A percentile compares a stretch with the other conserved stretches of the same genome.
Evolutionary conservation across 2,113 vertebrate species (phyloP).

Genomic region (Bufo bufo): DNA sequence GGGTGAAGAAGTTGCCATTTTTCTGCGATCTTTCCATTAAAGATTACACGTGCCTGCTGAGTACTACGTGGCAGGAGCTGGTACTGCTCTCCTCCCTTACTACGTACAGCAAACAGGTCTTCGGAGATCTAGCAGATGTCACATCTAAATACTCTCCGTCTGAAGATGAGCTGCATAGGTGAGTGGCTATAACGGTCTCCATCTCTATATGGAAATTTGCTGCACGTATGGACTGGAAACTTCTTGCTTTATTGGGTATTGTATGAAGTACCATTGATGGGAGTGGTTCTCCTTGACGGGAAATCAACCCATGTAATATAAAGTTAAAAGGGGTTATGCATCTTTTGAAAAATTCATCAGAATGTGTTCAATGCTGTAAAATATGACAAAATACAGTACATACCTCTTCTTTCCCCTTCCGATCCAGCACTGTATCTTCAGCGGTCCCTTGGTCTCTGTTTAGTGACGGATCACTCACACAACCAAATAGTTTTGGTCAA

Average conservation of each 20-base stretch:
- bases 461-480: too few species aligned
- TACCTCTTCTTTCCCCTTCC: too few species aligned
- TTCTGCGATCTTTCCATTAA: conserved; percentile 98
- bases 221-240: neutral
- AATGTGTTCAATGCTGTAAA: too few species aligned
- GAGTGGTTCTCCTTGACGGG: neutral
- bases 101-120: conserved; percentile 95
- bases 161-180: conserved; percentile 95
- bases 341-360: too few species aligned
- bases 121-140: conserved; percentile 92
- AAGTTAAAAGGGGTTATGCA: too few species aligned
- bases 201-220: too few species aligned
- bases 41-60: conserved; percentile 97
- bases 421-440: too few species aligned
- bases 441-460: too few species aligned
- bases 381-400: too few species aligned
- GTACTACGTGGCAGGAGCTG: conserved; percentile 97
- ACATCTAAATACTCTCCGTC: conserved; percentile 96
- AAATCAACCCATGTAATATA: too few species aligned
- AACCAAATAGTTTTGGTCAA: too few species aligned
- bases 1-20: conserved; percentile 99
- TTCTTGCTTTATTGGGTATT: neutral
- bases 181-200: conserved; percentile 61
- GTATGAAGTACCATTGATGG: neutral
- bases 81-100: conserved; percentile 96